Percentiles rank a stretch among this genome's conserved stretches.
phyloP scores from a whole-genome alignment of 2,888 invertebrate species.

The Cepaea hortensis region DNA sequence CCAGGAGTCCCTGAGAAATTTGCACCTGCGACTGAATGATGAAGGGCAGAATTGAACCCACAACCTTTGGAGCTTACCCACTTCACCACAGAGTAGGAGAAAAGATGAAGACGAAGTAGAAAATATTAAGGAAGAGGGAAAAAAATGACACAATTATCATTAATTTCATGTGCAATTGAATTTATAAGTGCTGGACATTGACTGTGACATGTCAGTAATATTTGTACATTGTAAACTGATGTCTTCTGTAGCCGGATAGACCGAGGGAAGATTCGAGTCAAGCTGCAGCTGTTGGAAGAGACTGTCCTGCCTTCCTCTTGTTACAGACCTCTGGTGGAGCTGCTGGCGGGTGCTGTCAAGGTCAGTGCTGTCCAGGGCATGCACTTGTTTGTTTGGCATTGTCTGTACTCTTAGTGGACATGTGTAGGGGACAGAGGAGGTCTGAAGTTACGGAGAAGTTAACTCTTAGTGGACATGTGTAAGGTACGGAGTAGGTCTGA shows the following conservation, averaged over 20 bases:
- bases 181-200: too few species aligned
- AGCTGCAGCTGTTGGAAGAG: constrained; percentile 61
- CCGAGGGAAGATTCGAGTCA: constrained; percentile 59
- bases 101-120: too few species aligned
- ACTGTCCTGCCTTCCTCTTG: constrained; percentile 61
- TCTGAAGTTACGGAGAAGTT: background rate
- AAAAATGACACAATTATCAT: too few species aligned
- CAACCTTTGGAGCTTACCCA: too few species aligned
- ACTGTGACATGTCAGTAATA: too few species aligned
- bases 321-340: constrained; percentile 58
- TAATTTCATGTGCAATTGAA: too few species aligned
- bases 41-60: too few species aligned
- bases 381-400: background rate
- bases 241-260: constrained; percentile 54
- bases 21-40: too few species aligned
- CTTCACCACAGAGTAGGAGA: too few species aligned
- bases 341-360: constrained; percentile 60
- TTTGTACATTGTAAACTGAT: background rate
- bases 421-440: background rate
- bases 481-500: background rate
- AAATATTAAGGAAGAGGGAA: too few species aligned
- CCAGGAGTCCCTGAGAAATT: too few species aligned
- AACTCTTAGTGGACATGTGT: background rate
- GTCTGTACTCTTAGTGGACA: background rate
- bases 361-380: background rate